Evolutionary conservation across 2,888 invertebrate genomes (phyloP), one percentile per base, ranked within the genome.

Genomic region (Archips xylosteana): DNA sequence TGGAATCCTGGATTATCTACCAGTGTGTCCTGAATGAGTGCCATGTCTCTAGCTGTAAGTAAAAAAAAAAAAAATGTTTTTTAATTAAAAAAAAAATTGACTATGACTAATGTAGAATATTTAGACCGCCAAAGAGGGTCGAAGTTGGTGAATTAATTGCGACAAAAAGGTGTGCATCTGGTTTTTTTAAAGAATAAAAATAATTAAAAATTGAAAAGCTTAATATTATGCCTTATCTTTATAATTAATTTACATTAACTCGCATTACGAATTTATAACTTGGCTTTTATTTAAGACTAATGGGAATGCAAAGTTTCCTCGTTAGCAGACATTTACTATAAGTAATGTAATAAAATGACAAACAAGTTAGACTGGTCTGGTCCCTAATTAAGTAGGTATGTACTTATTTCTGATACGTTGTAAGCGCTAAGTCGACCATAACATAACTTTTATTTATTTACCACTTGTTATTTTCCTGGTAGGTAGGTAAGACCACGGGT

Each of bases 1-100:
- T 96, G 87, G 96, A 96, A 87, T 95, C 96, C 87, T 96, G 96
- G 96, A 92, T 96, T 81, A 95, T 96, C 87, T 96, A 96, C 89
- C 96, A 96, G 83, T 96, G 96, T 89, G 95, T 96, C 79, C 94
- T 95, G 82, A 96, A 95, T 81, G 96, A 96, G 90, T 96, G 96
- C 87, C 95, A 95, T 90, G 94, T 96, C 78, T 96, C 96, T 82
- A 94, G 95, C 82, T 96, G 96, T 96, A 93, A 95, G 96, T 96
- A 90, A 15, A 54, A 54, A 67, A 49, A 59, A 63, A n/a, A 8
- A 36, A n/a, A 0, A 8, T n/a, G n/a, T 60, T n/a, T 60, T 54
- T 8, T 23, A 23, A 8, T 54, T 23, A 9, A 9, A 23, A 23
- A 54, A 54, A 54, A 5, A 5, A 49, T 49, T n/a, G 39, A 23